Percentiles rank a stretch among this genome's conserved stretches.
These are phyloP conservation scores for Heteronetta atricapilla DNA, from an alignment of 2,113 vertebrate species.

Conservation along the genomic window DNA sequence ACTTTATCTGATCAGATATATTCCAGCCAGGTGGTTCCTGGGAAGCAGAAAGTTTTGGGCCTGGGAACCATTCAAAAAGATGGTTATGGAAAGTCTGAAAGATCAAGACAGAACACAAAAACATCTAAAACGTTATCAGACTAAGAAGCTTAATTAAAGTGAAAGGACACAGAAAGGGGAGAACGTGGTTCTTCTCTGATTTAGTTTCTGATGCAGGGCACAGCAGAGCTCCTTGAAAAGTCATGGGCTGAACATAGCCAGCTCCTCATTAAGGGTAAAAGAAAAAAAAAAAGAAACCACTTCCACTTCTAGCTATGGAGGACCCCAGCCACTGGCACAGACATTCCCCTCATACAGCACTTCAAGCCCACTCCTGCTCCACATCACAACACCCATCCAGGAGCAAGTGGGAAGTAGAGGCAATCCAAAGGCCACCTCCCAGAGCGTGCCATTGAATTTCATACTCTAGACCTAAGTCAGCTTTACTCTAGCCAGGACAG, in stretches of 20 bases:
- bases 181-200: fast-evolving
- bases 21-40: neutral
- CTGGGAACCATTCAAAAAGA: neutral
- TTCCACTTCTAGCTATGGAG: neutral
- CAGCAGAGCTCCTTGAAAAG: neutral
- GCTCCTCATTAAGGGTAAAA: neutral
- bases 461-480: neutral
- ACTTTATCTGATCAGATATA: slow-evolving; percentile 3
- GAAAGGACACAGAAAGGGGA: neutral
- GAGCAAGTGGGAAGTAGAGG: neutral
- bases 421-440: neutral
- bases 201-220: neutral
- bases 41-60: slow-evolving; percentile 14
- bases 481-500: neutral
- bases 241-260: neutral
- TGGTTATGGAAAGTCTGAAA: neutral
- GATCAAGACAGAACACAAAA: neutral
- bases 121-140: neutral
- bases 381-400: fast-evolving
- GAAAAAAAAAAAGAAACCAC: neutral
- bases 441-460: fast-evolving
- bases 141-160: neutral
- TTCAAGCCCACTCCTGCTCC: neutral
- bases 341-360: fast-evolving
- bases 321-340: neutral